Conservation (phyloP, 2,888 invertebrate genomes). For the Theodoxus fluviatilis region DNA sequence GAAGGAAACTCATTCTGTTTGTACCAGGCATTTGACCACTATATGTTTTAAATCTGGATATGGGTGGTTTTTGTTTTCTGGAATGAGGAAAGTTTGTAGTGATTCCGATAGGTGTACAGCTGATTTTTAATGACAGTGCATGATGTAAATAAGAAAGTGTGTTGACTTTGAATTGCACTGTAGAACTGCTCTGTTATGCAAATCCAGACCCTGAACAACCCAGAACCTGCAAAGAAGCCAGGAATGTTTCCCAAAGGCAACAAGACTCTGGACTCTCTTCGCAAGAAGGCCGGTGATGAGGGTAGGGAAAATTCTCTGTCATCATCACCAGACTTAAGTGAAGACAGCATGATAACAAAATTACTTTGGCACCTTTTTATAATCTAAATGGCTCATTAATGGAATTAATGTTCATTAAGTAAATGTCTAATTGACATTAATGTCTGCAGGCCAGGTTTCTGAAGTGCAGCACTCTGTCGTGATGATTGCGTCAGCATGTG, state of each 20-base stretch:
- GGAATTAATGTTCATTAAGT: background rate
- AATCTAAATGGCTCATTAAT: background rate
- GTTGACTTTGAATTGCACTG: background rate
- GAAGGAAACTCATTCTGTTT: too few species aligned
- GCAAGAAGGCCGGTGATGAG: constrained; percentile 37
- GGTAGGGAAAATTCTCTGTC: background rate
- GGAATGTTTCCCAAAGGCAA: constrained; percentile 54
- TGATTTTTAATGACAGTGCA: too few species aligned
- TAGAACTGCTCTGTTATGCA: constrained; percentile 19
- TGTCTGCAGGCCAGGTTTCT: too few species aligned
- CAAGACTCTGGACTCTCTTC: constrained; percentile 42
- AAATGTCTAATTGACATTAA: too few species aligned
- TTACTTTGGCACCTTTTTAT: background rate
- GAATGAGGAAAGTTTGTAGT: background rate
- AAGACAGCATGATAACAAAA: background rate
- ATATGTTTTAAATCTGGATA: too few species aligned
- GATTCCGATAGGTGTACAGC: background rate
- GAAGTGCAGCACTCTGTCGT: too few species aligned
- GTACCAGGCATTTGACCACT: too few species aligned
- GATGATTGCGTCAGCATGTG: too few species aligned
- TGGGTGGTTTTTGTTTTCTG: too few species aligned
- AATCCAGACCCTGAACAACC: constrained; percentile 54
- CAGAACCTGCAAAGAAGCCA: constrained; percentile 42
- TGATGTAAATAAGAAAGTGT: too few species aligned
- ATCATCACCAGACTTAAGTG: background rate